phyloP scores from a whole-genome alignment of 2,113 vertebrate species.

The Globicephala melas region DNA sequence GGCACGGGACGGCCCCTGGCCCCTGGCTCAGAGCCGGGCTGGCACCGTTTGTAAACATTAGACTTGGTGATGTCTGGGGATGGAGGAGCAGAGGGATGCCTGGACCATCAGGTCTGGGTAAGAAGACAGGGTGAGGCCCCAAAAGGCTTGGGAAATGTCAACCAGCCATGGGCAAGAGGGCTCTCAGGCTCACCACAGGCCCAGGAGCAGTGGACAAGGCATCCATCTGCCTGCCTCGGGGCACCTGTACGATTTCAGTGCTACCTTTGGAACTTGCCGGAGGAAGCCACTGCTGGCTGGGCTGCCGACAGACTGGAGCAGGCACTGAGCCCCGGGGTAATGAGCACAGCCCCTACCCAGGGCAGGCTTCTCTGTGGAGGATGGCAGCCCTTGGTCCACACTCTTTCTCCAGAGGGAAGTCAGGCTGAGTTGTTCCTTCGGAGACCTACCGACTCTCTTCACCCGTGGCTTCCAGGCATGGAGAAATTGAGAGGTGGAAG shows the following conservation, averaged over 20 bases:
- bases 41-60: constrained; percentile 72
- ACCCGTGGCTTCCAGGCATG: background rate
- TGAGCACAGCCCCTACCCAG: background rate
- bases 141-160: background rate
- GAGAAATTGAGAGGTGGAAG: background rate
- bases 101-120: background rate
- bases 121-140: background rate
- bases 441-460: background rate
- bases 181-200: background rate
- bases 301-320: background rate
- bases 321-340: background rate
- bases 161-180: background rate
- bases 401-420: background rate
- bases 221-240: background rate
- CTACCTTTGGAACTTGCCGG: background rate
- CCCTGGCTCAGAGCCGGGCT: background rate
- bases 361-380: background rate
- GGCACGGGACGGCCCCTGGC: background rate
- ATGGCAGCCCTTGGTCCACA: accelerated
- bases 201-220: background rate
- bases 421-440: background rate
- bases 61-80: constrained; percentile 39
- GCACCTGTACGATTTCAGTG: background rate
- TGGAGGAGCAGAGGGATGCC: background rate
- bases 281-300: background rate